Percentiles rank a stretch among this genome's conserved stretches.
These are phyloP conservation scores for Oscheius myriophilus DNA, from an alignment of 2,888 invertebrate species.

Conservation along the genomic window DNA sequence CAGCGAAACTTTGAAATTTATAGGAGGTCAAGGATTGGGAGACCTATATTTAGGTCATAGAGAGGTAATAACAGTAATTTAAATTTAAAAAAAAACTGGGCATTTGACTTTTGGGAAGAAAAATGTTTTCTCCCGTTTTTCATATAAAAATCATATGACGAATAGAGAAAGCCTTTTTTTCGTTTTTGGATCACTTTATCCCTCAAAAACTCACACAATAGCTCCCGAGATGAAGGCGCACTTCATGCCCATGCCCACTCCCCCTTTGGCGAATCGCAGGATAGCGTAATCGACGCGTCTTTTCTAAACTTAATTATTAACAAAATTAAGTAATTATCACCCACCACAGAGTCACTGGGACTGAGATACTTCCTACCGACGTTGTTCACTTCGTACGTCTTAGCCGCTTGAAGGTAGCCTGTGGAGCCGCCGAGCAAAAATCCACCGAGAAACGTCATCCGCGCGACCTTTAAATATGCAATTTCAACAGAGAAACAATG, in stretches of 20 bases:
- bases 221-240: constrained; percentile 53
- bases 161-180: too few species aligned
- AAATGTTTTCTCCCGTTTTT: too few species aligned
- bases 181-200: too few species aligned
- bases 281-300: constrained; percentile 56
- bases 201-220: constrained; percentile 47
- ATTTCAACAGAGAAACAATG: not conserved
- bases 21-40: too few species aligned
- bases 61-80: too few species aligned
- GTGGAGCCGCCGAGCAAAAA: constrained; percentile 55
- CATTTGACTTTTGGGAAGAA: too few species aligned
- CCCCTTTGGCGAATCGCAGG: constrained; percentile 53
- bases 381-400: constrained; percentile 51
- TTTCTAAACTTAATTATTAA: constrained; percentile 31
- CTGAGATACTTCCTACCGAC: constrained; percentile 52
- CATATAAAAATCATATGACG: too few species aligned
- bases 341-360: constrained; percentile 52
- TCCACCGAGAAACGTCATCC: constrained; percentile 54
- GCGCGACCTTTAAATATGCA: constrained; percentile 36
- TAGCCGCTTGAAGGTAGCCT: constrained; percentile 49
- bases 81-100: too few species aligned
- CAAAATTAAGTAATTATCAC: constrained; percentile 10
- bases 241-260: constrained; percentile 52
- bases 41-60: too few species aligned
- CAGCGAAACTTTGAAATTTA: too few species aligned